Base-by-base conservation (phyloP, 2,888 invertebrate species). In the Ichneumon xanthorius region DNA sequence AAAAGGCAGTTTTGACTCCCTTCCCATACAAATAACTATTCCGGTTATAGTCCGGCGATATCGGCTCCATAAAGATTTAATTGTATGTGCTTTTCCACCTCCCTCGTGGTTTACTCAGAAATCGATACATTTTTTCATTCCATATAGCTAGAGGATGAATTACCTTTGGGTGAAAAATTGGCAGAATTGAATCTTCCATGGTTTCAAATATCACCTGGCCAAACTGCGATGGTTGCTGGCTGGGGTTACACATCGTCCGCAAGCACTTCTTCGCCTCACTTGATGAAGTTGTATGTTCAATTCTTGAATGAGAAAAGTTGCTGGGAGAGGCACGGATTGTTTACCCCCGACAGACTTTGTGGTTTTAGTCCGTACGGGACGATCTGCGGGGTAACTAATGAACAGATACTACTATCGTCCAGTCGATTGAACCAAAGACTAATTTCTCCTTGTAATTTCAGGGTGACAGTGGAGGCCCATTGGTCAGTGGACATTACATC, bases 401-500 rank as follows among this genome's bases (percentile, higher is more conserved):
- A 61, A 61, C 0, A 1, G 26, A 61, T 16, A 19, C n/a, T 11
- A 2, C 33, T 6, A 2, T n/a, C 7, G 5, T 70, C 11, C 7
- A 22, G 19, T 7, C 5, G 45, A 50, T 48, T 14, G 5, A 67
- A 45, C 7, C 14, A 19, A 6, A 40, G 11, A 67, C 1, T 0
- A 5, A 40, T 5, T 63, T 30, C 9, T 22, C 11, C 9, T 26
- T 22, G 4, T 40, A 6, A 22, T 37, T 19, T 19, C 37, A 87
- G 87, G 85, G 87, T 75, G 85, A 87, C 76, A 87, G 85, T 26
- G 87, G 87, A 58, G 85, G 87, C 67, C 83, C 85, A n/a, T 71
- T 86, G 71, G 75, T 81, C n/a, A 68, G 68, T 61, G 48, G 81
- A n/a, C 67, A 63, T 11, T 71, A 55, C 4, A 14, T 88, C 50